These are phyloP conservation scores for Pemphredon lugubris DNA, from an alignment of 2,888 invertebrate species.

Conservation along the genomic window DNA sequence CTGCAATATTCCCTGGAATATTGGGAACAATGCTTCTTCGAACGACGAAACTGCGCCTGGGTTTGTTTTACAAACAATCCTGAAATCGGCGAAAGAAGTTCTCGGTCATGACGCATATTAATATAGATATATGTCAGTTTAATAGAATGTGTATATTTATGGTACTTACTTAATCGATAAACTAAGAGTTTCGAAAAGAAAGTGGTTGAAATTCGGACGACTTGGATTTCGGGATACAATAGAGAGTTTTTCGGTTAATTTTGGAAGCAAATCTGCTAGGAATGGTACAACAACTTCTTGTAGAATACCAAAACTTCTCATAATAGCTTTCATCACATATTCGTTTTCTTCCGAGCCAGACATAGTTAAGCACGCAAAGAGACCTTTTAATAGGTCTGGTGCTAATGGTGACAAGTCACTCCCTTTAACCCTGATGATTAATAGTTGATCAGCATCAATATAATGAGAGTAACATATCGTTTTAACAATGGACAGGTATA, in stretches of 20 bases:
- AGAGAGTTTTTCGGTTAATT: slow-evolving; percentile 91
- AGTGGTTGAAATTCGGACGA: slow-evolving; percentile 99
- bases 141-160: neutral
- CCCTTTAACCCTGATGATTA: slow-evolving; percentile 82
- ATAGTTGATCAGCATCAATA: slow-evolving; percentile 22
- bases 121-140: neutral
- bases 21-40: slow-evolving; percentile 95
- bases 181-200: slow-evolving; percentile 97
- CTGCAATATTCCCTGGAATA: slow-evolving; percentile 96
- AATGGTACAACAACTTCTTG: slow-evolving; percentile 91
- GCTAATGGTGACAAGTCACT: slow-evolving; percentile 87
- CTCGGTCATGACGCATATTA: neutral
- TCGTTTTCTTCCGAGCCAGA: slow-evolving; percentile 95
- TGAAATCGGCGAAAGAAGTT: slow-evolving; percentile 73
- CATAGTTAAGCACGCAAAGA: slow-evolving; percentile 89
- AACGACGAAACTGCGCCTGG: slow-evolving; percentile 91
- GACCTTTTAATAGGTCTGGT: slow-evolving; percentile 86
- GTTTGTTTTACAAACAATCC: slow-evolving; percentile 92
- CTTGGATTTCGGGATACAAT: slow-evolving; percentile 96
- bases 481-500: slow-evolving; percentile 6
- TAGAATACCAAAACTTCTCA: slow-evolving; percentile 91
- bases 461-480: neutral
- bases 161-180: slow-evolving; percentile 89
- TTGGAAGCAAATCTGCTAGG: slow-evolving; percentile 90
- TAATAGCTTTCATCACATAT: slow-evolving; percentile 99